Conservation (phyloP, 2,797 vertebrate genomes). For the Cirrhinus molitorella region DNA sequence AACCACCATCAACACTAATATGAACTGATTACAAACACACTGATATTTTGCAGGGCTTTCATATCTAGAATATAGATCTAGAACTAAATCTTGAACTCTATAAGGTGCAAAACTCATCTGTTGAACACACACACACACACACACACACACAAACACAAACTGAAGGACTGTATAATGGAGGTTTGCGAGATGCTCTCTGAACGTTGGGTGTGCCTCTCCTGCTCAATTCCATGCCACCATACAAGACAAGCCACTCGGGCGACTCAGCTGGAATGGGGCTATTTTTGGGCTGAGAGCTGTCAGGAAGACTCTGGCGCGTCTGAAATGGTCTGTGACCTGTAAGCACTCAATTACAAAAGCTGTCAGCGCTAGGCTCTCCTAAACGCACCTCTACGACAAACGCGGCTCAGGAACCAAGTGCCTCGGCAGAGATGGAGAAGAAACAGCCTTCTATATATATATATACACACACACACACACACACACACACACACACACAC, state of each 20-base stretch:
- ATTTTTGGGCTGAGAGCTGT: constrained; percentile 48
- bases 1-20: neutral
- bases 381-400: constrained; percentile 29
- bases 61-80: no score
- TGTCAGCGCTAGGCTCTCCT: constrained; percentile 43
- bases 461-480: no score
- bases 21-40: neutral
- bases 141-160: neutral
- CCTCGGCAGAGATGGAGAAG: neutral
- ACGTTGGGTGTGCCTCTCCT: neutral
- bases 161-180: neutral
- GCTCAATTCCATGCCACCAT: constrained; percentile 27
- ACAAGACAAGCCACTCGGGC: constrained; percentile 20
- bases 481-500: no score
- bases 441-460: no score
- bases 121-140: neutral
- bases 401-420: neutral
- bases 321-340: constrained; percentile 59
- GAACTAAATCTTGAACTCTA: neutral
- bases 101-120: neutral
- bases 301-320: constrained; percentile 40
- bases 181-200: neutral
- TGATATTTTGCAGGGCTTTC: neutral
- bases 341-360: constrained; percentile 57
- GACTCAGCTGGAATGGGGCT: constrained; percentile 39